phyloP scores from a whole-genome alignment of 2,888 invertebrate genomes.

The Pasiphila rectangulata region DNA sequence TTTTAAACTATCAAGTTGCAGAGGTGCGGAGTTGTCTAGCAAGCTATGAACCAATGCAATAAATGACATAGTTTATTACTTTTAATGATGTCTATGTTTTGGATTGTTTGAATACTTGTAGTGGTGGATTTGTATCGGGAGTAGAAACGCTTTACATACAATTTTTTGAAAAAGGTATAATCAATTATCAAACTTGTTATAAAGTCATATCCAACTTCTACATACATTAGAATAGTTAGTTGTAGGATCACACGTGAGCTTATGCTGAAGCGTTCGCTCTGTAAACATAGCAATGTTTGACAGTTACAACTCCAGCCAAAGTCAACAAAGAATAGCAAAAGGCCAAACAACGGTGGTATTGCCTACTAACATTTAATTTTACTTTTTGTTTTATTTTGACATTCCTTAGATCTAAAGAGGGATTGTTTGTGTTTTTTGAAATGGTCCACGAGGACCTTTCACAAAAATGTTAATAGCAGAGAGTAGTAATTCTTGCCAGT shows the following conservation, averaged over 20 bases:
- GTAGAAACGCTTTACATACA: no score
- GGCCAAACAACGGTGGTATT: constrained; percentile 1
- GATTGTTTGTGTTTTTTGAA: not conserved
- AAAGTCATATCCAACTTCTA: no score
- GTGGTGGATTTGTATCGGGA: no score
- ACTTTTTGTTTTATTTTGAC: not conserved
- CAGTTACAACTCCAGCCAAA: not conserved
- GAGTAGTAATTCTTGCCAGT: no score
- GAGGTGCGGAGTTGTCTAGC: not conserved
- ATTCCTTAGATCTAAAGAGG: no score
- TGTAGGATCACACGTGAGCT: not conserved
- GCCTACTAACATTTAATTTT: not conserved
- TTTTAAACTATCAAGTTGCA: not conserved
- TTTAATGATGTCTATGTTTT: no score
- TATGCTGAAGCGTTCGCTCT: not conserved
- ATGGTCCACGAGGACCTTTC: no score
- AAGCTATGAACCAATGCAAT: not conserved
- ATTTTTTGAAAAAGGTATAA: no score
- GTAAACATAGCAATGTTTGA: not conserved
- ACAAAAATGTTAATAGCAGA: no score
- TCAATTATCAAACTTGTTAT: no score
- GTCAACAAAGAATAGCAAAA: not conserved
- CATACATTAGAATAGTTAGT: not conserved
- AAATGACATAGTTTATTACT: no score
- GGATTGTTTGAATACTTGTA: no score